Percentiles rank a stretch among this genome's conserved stretches.
These are phyloP conservation scores for Eriosoma lanigerum DNA, from an alignment of 1,140 invertebrate species.

Conservation along the genomic window DNA sequence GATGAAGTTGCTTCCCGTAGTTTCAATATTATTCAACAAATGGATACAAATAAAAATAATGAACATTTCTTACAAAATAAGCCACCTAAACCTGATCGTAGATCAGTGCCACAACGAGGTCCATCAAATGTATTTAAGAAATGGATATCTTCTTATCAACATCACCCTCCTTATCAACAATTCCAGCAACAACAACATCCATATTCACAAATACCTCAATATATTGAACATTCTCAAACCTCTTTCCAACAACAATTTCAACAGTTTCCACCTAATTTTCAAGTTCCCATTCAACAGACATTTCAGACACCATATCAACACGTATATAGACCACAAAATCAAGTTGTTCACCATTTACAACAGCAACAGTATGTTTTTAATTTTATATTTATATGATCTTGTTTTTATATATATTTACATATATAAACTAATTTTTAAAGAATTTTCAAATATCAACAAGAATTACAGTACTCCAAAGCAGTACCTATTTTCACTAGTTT, in stretches of 20 bases:
- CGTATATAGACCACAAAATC: constrained; percentile 22
- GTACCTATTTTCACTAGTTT: constrained; percentile 26
- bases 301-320: constrained; percentile 8
- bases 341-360: background rate
- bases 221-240: constrained; percentile 13
- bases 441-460: constrained; percentile 34
- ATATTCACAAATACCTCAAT: constrained; percentile 28
- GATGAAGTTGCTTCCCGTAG: constrained; percentile 37
- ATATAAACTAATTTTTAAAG: constrained; percentile 13
- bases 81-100: background rate
- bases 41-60: constrained; percentile 30
- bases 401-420: background rate
- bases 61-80: background rate
- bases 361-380: constrained; percentile 17
- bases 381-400: too few species aligned
- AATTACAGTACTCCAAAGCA: constrained; percentile 10
- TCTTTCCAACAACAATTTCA: constrained; percentile 24
- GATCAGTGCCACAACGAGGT: background rate
- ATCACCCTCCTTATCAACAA: background rate
- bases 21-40: constrained; percentile 34
- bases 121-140: constrained; percentile 29
- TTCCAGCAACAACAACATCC: background rate
- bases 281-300: constrained; percentile 10
- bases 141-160: constrained; percentile 27
- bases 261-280: constrained; percentile 16